Evolutionary conservation across 2,113 vertebrate species (phyloP).

Genomic region (Sialia sialis): DNA sequence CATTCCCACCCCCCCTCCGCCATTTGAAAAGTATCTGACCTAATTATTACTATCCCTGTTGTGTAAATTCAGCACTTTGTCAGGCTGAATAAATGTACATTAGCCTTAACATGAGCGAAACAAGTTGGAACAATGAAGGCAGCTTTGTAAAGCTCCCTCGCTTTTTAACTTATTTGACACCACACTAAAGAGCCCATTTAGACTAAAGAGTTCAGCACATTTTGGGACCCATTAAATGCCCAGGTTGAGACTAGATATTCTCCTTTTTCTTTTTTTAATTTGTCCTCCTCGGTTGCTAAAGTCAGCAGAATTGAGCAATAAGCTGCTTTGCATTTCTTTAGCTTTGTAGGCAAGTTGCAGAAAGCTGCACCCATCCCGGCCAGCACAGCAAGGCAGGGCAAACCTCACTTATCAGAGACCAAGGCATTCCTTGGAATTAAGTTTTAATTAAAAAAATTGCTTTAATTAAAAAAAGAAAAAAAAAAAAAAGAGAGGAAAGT

Average conservation of each 20-base stretch:
- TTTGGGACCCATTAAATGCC: slow-evolving; percentile 50
- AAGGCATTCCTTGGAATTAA: not conserved
- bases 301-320: slow-evolving; percentile 56
- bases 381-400: not conserved
- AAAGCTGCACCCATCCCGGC: not conserved
- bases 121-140: slow-evolving; percentile 47
- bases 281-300: slow-evolving; percentile 23
- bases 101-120: slow-evolving; percentile 57
- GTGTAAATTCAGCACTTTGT: slow-evolving; percentile 67
- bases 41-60: slow-evolving; percentile 61
- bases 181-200: slow-evolving; percentile 58
- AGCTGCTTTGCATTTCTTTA: slow-evolving; percentile 51
- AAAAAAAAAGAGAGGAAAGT: not conserved
- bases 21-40: slow-evolving; percentile 56
- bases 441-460: not conserved
- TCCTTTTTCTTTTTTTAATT: slow-evolving; percentile 46
- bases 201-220: slow-evolving; percentile 49
- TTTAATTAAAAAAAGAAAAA: not conserved
- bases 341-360: slow-evolving; percentile 28
- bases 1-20: not conserved
- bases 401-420: slow-evolving; percentile 22
- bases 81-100: slow-evolving; percentile 63
- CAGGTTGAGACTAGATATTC: slow-evolving; percentile 57
- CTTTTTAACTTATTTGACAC: slow-evolving; percentile 54
- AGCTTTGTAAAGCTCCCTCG: slow-evolving; percentile 32